Base-by-base conservation (phyloP, 2,797 vertebrate species). In the Scarus forsteni region DNA sequence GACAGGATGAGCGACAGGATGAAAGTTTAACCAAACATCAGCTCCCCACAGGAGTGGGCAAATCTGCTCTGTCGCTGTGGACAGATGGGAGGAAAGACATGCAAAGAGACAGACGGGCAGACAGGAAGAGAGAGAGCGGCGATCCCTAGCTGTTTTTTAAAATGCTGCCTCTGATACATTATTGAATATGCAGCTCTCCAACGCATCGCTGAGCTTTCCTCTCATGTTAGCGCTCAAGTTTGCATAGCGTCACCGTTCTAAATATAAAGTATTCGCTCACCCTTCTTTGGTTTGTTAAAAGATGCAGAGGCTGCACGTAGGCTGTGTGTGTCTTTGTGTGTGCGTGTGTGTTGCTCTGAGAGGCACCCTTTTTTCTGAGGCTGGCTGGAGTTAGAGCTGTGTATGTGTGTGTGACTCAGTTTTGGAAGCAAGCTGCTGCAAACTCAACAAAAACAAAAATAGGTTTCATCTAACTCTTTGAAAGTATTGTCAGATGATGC, bases 171-270 rank as follows among this genome's bases (percentile, higher is more conserved):
- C 88, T 86, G 89, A 91, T 93, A 84, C 84, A 93, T 93, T 92
- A 93, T 93, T 93, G 90, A 93, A 87, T 65, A 75, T 64, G 72
- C 69, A 50, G 88, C 82, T 86, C 88, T 84, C 56, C 80, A 83
- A 91, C 85, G 89, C 91, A 89, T 87, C 89, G 75, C 90, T 90
- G 91, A 90, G 86, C 90, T 83, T 91, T 92, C 86, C 87, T 89
- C 87, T 90, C 85, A 75, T 85, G 90, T 93, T 91, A 91, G 85
- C 14, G 73, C 80, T 85, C 63, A 70, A 80, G 79, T 89, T 88
- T 19, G 75, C 74, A 84, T 87, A 38, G 81, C 86, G 79, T 92
- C 91, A 92, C 84, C 65, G 18, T 69, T 87, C 91, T 92, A 93
- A 92, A 92, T 90, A 90, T 93, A 92, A 91, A 91, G 58, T 72